Conservation (phyloP, 1,140 invertebrate species). For the Mactra quadrangularis region DNA sequence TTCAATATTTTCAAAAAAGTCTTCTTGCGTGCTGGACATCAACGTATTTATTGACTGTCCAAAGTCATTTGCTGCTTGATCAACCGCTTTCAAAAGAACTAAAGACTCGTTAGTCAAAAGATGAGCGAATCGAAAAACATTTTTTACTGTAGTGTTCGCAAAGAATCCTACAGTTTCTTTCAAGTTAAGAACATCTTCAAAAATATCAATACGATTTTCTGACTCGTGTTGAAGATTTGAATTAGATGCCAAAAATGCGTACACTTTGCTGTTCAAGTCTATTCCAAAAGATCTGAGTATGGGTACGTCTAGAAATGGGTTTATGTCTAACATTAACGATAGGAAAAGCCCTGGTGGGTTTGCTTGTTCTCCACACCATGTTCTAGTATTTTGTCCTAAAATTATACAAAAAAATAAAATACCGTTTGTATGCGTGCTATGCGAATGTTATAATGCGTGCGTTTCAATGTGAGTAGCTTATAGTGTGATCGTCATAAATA, state of each 20-base stretch:
- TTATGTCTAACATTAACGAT: constrained; percentile 11
- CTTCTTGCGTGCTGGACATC: neutral
- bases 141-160: constrained; percentile 14
- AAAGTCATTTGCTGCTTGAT: neutral
- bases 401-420: too few relatives aligned
- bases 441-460: too few relatives aligned
- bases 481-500: too few relatives aligned
- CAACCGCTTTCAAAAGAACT: neutral
- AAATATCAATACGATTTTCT: neutral
- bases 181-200: neutral
- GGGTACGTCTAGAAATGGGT: constrained; percentile 34
- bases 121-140: neutral
- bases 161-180: neutral
- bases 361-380: constrained; percentile 38
- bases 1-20: neutral
- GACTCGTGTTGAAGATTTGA: neutral
- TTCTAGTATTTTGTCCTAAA: neutral
- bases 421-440: too few relatives aligned
- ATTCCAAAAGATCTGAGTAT: constrained; percentile 18
- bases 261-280: constrained; percentile 11
- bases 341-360: constrained; percentile 54
- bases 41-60: neutral
- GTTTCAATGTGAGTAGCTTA: too few relatives aligned
- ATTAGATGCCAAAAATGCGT: constrained; percentile 19
- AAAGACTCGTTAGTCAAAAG: neutral